Evolutionary conservation across 2,797 vertebrate species (phyloP), one percentile per base, ranked within the genome.

Genomic region (Phataginus tetradactyla): DNA sequence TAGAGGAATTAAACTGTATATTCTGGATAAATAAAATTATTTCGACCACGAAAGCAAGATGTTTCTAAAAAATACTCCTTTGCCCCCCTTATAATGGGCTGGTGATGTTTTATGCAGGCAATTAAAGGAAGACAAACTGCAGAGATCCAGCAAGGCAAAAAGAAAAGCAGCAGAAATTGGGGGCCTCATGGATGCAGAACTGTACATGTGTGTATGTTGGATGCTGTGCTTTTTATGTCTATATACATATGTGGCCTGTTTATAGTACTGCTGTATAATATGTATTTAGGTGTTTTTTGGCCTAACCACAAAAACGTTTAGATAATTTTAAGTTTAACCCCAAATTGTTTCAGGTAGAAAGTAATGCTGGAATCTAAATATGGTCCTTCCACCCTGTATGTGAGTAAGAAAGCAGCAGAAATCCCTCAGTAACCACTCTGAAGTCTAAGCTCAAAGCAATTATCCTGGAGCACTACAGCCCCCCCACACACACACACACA

Each of bases 1-100:
- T 99, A 99, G 99, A 98, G 98, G 98, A 98, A 98, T 98, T 99
- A 98, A 99, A 99, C 98, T 99, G 99, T 99, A 99, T 99, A 99
- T 99, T 99, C 99, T 99, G 99, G 98, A 99, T 99, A 99, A 99
- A 99, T 99, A 99, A 99, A 99, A 99, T 99, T 99, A 99, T 99
- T 99, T 99, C 98, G 97, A 98, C 97, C 98, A 98, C 86, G 97
- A 98, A 92, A 97, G 92, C 71, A 81, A 71, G 94, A 88, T 91
- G 91, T 86, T 88, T 96, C 71, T 86, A 34, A 95, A 94, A 95
- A 66, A 75, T 51, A 77, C 49, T 95, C 85, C 72, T 75, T 88
- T 51, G 59, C 53, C 32, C 68, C 64, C 37, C 53, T 51, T 13
- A 75, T 51, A 95, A 87, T 64, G 72, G 23, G 86, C 81, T 91